Evolutionary conservation across 2,113 vertebrate genomes (phyloP), one percentile per base, ranked within the genome.

Genomic region (Poecilia latipinna): DNA sequence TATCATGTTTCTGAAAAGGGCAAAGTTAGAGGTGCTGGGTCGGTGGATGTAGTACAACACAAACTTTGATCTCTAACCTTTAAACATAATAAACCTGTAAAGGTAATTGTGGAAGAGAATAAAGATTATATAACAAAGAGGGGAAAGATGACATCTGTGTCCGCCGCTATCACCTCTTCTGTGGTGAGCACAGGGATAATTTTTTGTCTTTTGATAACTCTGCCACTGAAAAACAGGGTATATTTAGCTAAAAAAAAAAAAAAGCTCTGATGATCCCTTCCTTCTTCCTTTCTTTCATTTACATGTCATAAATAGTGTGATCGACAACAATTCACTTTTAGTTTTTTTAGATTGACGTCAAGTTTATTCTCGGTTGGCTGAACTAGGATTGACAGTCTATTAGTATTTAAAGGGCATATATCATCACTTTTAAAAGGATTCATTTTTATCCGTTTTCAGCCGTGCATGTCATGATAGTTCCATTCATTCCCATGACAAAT

Each of bases 191-290:
- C 72, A 61, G 76, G 72, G 64, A 61, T 73, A 29, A 54, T 79
- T 82, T 82, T 28, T 83, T 86, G 33, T 88, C 61, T 74, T 84
- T 78, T 84, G 61, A 87, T 72, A 73, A 87, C 80, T 84, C 86
- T 77, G 85, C 86, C 82, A 80, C 75, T 89, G 74, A 87, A 37
- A 93, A 93, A 94, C 94, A 95, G 94, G 94, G 94, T 95, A 94
- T 84, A 94, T 84, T 39, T 91, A 86, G 70, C 80, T 74, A 13
- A 66, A 66, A 22, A 65, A 65, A 65, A 13, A 65, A 29, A 79
- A 80, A 79, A 80, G 57, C 64, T 82, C 72, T 79, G 71, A 84
- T 7, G 11, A 75, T 76, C 82, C 72, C 33, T 75, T 85, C 48
- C 73, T 87, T 73, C 77, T 84, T 80, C 42, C 70, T 33, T 83